A percentile compares a stretch with the other conserved stretches of the same genome.
Conservation (phyloP, 2,113 vertebrate genomes). For the Nothoprocta pentlandii region DNA sequence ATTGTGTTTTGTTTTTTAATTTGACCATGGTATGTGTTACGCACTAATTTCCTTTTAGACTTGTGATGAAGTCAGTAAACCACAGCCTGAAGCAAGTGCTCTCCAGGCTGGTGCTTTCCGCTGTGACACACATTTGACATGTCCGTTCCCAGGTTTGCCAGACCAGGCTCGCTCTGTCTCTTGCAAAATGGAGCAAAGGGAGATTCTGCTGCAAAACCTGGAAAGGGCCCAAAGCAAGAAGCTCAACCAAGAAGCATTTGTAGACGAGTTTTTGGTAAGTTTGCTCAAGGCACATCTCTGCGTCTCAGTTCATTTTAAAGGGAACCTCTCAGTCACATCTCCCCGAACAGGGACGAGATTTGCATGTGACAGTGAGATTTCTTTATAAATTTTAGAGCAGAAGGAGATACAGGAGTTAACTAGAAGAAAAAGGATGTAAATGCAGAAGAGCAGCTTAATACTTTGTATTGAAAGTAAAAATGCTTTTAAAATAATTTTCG, state of each 20-base stretch:
- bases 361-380: background rate
- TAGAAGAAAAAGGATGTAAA: background rate
- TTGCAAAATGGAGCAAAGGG: constrained; percentile 79
- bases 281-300: background rate
- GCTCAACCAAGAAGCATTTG: constrained; percentile 60
- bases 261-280: constrained; percentile 83
- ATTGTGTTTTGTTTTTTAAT: constrained; percentile 9
- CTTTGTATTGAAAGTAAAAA: background rate
- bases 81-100: constrained; percentile 69
- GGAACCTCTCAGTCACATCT: accelerated
- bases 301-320: background rate
- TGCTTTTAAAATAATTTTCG: background rate
- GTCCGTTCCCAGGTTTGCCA: constrained; percentile 34
- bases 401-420: background rate
- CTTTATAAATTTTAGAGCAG: background rate
- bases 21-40: constrained; percentile 71
- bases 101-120: constrained; percentile 60
- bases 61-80: constrained; percentile 83
- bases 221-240: constrained; percentile 70
- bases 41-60: constrained; percentile 80
- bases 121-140: constrained; percentile 69
- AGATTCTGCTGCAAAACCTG: constrained; percentile 77
- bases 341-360: accelerated
- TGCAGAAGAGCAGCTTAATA: background rate
- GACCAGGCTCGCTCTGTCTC: background rate